Conservation (phyloP, 2,113 vertebrate genomes). For the Takifugu flavidus region DNA sequence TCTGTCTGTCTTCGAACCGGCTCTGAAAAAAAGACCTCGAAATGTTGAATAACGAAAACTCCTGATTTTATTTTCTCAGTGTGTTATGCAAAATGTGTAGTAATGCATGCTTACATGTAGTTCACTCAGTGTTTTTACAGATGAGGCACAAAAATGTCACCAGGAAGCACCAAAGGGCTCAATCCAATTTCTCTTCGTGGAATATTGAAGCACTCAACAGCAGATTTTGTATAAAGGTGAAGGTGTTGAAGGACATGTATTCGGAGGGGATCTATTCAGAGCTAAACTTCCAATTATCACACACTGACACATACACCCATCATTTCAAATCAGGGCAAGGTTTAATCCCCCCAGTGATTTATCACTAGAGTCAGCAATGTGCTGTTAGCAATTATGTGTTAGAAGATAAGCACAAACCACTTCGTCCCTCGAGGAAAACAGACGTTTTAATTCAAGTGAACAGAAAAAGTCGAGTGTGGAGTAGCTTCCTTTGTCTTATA, state of each 20-base stretch:
- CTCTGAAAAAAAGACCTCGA: no score
- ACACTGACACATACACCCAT: constrained; percentile 14
- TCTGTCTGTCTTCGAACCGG: no score
- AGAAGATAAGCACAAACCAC: constrained; percentile 25
- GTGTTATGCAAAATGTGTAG: no score
- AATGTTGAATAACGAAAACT: no score
- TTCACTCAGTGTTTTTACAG: background rate
- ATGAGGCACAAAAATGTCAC: background rate
- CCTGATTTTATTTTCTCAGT: no score
- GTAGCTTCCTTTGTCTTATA: background rate
- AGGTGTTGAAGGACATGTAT: no score
- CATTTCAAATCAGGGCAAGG: constrained; percentile 18
- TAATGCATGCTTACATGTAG: no score
- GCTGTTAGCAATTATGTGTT: constrained; percentile 33
- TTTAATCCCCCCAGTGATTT: constrained; percentile 51
- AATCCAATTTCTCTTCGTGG: no score
- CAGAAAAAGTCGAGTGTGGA: constrained; percentile 3
- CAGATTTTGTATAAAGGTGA: no score
- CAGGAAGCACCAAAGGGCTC: background rate
- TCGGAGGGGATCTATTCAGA: background rate
- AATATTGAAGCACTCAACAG: background rate
- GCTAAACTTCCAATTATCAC: constrained; percentile 2
- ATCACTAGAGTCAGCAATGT: constrained; percentile 38
- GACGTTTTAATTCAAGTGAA: background rate
- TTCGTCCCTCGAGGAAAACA: background rate